These are phyloP conservation scores for Bolborhynchus lineola DNA, from an alignment of 2,113 vertebrate species.

Conservation along the genomic window DNA sequence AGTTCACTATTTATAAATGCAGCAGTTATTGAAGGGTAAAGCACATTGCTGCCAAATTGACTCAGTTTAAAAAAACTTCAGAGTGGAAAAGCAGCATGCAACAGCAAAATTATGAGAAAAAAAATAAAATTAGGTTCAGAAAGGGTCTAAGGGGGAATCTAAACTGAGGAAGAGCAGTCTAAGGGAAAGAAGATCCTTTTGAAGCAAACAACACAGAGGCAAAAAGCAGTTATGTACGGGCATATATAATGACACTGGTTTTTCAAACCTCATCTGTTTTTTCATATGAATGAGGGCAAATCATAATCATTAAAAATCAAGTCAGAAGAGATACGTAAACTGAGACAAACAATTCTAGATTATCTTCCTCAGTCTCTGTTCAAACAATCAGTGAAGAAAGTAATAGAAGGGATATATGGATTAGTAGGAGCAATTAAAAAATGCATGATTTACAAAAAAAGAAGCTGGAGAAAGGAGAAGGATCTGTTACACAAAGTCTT, in stretches of 20 bases:
- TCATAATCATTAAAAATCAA: neutral
- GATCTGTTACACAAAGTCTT: neutral
- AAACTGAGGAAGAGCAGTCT: neutral
- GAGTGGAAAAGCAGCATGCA: neutral
- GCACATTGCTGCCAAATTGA: neutral
- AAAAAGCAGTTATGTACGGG: neutral
- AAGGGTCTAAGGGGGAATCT: neutral
- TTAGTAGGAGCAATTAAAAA: neutral
- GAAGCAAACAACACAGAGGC: neutral
- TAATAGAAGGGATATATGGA: neutral
- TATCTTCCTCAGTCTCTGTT: neutral
- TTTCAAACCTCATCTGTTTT: neutral
- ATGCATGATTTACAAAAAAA: neutral
- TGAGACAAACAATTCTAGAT: neutral
- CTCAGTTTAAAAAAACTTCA: neutral
- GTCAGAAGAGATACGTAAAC: neutral
- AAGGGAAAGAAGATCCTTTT: neutral
- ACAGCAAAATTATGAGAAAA: neutral
- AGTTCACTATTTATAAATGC: neutral
- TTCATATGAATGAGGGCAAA: neutral
- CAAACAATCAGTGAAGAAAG: neutral
- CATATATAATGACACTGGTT: neutral
- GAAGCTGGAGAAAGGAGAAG: neutral
- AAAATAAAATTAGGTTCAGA: neutral
- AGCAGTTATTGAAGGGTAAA: neutral